phyloP scores from a whole-genome alignment of 2,797 vertebrate genomes.

The Manis pentadactyla region DNA sequence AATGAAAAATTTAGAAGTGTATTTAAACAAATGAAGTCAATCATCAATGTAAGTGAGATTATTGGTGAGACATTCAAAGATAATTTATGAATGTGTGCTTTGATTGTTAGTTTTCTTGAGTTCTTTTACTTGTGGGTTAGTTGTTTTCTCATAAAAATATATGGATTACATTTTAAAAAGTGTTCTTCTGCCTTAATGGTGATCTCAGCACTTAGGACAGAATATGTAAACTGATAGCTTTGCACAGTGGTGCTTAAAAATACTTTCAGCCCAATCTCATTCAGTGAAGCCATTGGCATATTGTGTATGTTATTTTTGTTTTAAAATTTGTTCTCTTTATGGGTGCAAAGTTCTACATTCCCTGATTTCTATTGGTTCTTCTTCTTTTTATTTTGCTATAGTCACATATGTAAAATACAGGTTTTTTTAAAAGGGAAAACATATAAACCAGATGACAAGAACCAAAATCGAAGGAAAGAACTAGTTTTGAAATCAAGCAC shows the following conservation, averaged over 20 bases:
- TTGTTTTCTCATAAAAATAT: neutral
- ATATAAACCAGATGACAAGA: conserved; percentile 71
- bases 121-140: neutral
- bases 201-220: neutral
- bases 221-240: neutral
- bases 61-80: neutral
- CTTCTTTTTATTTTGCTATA: neutral
- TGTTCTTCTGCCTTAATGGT: neutral
- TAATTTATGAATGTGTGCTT: neutral
- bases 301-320: neutral
- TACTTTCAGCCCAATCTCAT: neutral
- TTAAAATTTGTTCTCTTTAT: neutral
- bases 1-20: neutral
- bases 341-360: neutral
- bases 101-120: neutral
- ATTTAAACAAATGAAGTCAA: neutral
- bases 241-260: neutral
- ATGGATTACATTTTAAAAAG: neutral
- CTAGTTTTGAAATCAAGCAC: conserved; percentile 77
- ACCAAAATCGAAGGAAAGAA: conserved; percentile 70
- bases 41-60: neutral
- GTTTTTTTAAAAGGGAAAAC: conserved; percentile 61
- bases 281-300: neutral
- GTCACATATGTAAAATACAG: conserved; percentile 63
- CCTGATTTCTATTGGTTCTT: conserved; percentile 4